Conservation (phyloP, 2,797 vertebrate species). For the Pteronotus mesoamericanus region DNA sequence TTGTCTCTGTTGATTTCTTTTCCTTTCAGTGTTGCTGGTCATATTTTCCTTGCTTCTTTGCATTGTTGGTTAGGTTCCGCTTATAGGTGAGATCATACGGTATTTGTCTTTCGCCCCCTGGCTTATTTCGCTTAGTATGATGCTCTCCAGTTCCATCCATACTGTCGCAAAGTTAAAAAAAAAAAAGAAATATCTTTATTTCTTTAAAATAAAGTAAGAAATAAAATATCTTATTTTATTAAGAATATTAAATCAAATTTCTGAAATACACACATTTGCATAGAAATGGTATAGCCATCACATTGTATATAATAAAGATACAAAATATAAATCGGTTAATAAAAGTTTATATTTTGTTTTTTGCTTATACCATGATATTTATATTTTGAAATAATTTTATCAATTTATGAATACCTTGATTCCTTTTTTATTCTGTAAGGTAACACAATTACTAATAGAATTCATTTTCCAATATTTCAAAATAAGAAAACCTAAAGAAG, state of each 20-base stretch:
- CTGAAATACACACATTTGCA: slow-evolving; percentile 8
- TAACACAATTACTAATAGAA: background rate
- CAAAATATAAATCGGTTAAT: slow-evolving; percentile 61
- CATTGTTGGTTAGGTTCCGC: no score
- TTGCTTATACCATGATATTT: background rate
- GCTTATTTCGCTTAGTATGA: no score
- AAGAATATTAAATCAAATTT: background rate
- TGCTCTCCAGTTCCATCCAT: no score
- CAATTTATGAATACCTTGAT: background rate
- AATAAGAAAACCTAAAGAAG: background rate
- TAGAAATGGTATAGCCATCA: slow-evolving; percentile 53
- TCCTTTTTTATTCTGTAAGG: background rate
- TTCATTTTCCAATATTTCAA: background rate
- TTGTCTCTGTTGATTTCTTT: no score
- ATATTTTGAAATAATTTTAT: background rate
- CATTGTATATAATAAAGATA: slow-evolving; percentile 65
- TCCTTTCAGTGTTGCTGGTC: no score
- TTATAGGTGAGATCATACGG: no score
- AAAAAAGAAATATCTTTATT: no score
- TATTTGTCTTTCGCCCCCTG: no score
- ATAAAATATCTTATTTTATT: no score
- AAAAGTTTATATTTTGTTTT: slow-evolving; percentile 67
- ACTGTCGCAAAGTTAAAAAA: no score
- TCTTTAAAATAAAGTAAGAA: no score
- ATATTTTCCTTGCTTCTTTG: no score